phyloP scores from a whole-genome alignment of 2,113 vertebrate species.

The Megaceryle maxima region DNA sequence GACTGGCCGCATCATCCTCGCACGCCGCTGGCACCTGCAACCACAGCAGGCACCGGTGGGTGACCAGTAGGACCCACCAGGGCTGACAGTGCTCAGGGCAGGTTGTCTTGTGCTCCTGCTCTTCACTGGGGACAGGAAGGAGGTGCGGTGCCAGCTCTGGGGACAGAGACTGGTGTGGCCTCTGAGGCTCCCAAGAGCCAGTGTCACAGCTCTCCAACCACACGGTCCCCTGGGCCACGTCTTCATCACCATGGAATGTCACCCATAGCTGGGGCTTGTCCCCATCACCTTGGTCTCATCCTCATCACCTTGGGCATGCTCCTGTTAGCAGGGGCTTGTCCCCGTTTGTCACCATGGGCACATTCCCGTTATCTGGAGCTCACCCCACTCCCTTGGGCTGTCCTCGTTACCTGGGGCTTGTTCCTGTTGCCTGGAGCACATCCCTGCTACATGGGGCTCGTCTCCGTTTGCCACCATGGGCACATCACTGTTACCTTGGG shows the following conservation, averaged over 20 bases:
- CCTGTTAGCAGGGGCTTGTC: too few species aligned
- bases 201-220: background rate
- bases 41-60: background rate
- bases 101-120: background rate
- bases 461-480: too few species aligned
- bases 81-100: fast-evolving
- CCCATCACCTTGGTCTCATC: background rate
- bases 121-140: background rate
- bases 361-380: background rate
- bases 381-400: background rate
- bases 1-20: background rate
- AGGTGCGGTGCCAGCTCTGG: background rate
- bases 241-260: too few species aligned
- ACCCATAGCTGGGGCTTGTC: background rate
- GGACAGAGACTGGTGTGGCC: fast-evolving
- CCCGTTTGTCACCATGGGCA: too few species aligned
- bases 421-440: too few species aligned
- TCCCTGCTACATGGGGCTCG: too few species aligned
- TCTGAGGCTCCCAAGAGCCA: background rate
- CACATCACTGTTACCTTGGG: too few species aligned
- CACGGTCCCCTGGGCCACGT: fast-evolving
- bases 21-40: conserved; percentile 61
- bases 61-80: background rate
- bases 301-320: fast-evolving
- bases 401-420: fast-evolving